phyloP scores from a whole-genome alignment of 2,888 invertebrate species.

The Thyatira batis region DNA sequence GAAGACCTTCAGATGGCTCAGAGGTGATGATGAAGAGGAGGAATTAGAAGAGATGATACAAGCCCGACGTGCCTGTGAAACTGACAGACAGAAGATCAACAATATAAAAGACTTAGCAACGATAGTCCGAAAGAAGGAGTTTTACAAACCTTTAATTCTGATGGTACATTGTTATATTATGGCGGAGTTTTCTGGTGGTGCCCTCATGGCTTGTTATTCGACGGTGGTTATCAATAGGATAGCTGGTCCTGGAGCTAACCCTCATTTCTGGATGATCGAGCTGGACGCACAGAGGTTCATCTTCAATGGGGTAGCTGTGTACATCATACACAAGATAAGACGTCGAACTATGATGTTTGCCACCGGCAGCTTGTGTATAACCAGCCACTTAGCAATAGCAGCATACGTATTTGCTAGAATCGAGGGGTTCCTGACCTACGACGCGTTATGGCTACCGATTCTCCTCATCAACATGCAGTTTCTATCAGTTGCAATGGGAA shows the following conservation, averaged over 20 bases:
- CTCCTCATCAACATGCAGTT: slow-evolving; percentile 77
- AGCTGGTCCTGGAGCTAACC: slow-evolving; percentile 80
- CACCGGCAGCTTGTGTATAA: slow-evolving; percentile 79
- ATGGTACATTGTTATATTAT: slow-evolving; percentile 82
- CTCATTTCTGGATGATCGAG: slow-evolving; percentile 83
- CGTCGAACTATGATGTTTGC: slow-evolving; percentile 82
- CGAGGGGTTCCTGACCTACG: slow-evolving; percentile 36
- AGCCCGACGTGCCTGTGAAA: slow-evolving; percentile 37
- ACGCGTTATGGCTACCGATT: slow-evolving; percentile 65
- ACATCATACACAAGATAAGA: slow-evolving; percentile 80
- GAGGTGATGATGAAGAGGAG: slow-evolving; percentile 72
- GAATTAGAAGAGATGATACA: slow-evolving; percentile 59
- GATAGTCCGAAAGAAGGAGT: slow-evolving; percentile 63
- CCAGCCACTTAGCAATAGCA: slow-evolving; percentile 78
- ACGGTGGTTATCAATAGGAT: slow-evolving; percentile 80
- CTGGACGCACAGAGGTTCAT: slow-evolving; percentile 83
- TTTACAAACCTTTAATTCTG: slow-evolving; percentile 80
- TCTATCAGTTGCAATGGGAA: slow-evolving; percentile 80
- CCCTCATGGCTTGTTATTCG: slow-evolving; percentile 84
- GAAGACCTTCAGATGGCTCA: slow-evolving; percentile 77
- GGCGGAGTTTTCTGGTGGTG: slow-evolving; percentile 85
- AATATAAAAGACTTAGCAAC: slow-evolving; percentile 16
- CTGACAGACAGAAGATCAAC: slow-evolving; percentile 18
- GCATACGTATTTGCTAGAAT: slow-evolving; percentile 54
- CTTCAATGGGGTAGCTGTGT: slow-evolving; percentile 81